Conservation (phyloP, 2,888 invertebrate species). For the Dioctria linearis region DNA sequence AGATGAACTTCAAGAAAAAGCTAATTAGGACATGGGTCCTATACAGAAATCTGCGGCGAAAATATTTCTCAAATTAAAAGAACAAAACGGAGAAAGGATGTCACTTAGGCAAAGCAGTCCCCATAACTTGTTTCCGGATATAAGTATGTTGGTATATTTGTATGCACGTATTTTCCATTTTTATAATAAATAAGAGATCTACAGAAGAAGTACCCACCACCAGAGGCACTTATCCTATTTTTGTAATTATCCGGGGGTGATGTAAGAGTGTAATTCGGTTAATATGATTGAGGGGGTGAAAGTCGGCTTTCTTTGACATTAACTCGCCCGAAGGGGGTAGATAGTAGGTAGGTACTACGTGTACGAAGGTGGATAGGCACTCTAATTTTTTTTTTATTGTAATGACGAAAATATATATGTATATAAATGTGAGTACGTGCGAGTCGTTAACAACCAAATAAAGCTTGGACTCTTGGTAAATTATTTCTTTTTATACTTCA, state of each 20-base stretch:
- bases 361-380: no score
- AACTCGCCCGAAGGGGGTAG: constrained; percentile 14
- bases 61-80: constrained; percentile 49
- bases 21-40: constrained; percentile 48
- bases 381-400: no score
- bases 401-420: no score
- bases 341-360: constrained; percentile 12
- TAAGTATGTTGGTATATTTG: no score
- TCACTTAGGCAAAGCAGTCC: constrained; percentile 53
- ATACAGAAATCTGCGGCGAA: constrained; percentile 47
- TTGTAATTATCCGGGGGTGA: constrained; percentile 43
- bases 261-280: constrained; percentile 56
- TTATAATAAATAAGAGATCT: background rate
- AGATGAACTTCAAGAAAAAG: no score
- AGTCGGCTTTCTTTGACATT: constrained; percentile 56
- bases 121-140: background rate
- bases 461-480: constrained; percentile 12
- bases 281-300: constrained; percentile 55
- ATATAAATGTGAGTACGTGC: constrained; percentile 10
- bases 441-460: constrained; percentile 7
- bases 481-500: constrained; percentile 32
- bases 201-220: constrained; percentile 4
- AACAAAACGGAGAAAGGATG: constrained; percentile 53
- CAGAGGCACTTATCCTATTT: constrained; percentile 40
- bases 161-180: constrained; percentile 11